These are phyloP conservation scores for Sinhomidia bicolor DNA, from an alignment of 2,888 invertebrate species.

Conservation along the genomic window DNA sequence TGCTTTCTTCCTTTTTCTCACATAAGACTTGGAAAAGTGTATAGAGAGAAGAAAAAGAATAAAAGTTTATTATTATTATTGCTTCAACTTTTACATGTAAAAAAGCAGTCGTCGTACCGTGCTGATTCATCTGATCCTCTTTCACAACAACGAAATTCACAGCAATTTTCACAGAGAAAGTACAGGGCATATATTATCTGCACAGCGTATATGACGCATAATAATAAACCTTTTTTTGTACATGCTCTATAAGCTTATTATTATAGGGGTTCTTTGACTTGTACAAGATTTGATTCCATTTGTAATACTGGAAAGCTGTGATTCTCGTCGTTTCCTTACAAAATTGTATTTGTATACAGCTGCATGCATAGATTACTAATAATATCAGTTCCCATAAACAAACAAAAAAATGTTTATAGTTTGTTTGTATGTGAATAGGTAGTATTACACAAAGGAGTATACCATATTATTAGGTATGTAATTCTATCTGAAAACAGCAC, in stretches of 20 bases:
- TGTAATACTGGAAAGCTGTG: not conserved
- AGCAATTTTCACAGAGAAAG: not conserved
- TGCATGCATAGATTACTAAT: no score
- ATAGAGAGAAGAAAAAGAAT: not conserved
- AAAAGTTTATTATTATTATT: constrained; percentile 61
- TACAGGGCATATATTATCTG: not conserved
- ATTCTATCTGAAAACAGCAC: not conserved
- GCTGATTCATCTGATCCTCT: constrained; percentile 52
- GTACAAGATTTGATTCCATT: constrained; percentile 4
- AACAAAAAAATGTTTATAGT: no score
- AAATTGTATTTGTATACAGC: no score
- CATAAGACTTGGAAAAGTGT: not conserved
- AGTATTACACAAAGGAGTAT: not conserved
- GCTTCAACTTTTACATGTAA: constrained; percentile 10
- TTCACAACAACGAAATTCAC: not conserved
- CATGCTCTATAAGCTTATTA: not conserved
- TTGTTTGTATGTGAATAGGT: no score
- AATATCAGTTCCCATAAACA: no score
- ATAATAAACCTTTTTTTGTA: not conserved
- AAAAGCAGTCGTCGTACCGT: not conserved
- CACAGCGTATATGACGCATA: not conserved
- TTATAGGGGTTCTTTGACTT: not conserved
- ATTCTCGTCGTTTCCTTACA: not conserved
- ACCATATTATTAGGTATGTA: not conserved
- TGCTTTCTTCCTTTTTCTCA: constrained; percentile 57